Evolutionary conservation across 1,140 invertebrate species (phyloP).

Genomic region (Campoletis sonorensis): DNA sequence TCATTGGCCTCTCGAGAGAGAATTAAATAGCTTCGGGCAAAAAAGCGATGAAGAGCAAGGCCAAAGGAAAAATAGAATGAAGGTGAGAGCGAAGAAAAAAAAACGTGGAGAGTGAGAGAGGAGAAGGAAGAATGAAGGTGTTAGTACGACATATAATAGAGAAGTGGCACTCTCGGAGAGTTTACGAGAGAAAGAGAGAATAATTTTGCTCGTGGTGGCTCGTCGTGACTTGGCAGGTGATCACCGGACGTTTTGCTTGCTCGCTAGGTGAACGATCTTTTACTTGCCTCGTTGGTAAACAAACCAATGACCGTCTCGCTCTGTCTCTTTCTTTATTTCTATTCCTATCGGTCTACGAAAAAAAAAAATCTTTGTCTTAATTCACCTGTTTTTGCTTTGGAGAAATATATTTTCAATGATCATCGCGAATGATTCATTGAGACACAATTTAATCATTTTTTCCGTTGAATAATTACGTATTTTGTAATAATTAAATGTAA

Average conservation of each 20-base stretch:
- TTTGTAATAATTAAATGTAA: no score
- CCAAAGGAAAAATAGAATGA: constrained; percentile 39
- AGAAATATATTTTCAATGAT: no score
- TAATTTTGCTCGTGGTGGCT: not conserved
- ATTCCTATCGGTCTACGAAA: no score
- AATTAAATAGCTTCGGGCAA: constrained; percentile 12
- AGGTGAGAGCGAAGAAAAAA: not conserved
- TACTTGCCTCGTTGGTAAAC: constrained; percentile 32
- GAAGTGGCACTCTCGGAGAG: constrained; percentile 27
- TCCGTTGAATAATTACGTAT: no score
- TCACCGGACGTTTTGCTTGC: constrained; percentile 30
- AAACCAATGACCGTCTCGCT: constrained; percentile 27
- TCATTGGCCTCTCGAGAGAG: constrained; percentile 27
- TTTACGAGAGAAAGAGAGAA: not conserved
- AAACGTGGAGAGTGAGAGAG: constrained; percentile 23
- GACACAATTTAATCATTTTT: no score
- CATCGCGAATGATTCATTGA: no score
- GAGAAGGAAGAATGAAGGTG: constrained; percentile 12
- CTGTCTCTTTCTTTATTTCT: not conserved
- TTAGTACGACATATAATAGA: constrained; percentile 31
- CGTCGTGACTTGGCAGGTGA: constrained; percentile 44
- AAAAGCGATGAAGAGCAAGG: constrained; percentile 39
- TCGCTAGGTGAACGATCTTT: constrained; percentile 45
- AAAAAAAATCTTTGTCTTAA: no score
- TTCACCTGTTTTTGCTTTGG: no score